Evolutionary conservation across 35 echinoderm and acorn worm species (phyloP), one percentile per base, ranked within the genome.

Genomic region (Acanthaster planci): DNA sequence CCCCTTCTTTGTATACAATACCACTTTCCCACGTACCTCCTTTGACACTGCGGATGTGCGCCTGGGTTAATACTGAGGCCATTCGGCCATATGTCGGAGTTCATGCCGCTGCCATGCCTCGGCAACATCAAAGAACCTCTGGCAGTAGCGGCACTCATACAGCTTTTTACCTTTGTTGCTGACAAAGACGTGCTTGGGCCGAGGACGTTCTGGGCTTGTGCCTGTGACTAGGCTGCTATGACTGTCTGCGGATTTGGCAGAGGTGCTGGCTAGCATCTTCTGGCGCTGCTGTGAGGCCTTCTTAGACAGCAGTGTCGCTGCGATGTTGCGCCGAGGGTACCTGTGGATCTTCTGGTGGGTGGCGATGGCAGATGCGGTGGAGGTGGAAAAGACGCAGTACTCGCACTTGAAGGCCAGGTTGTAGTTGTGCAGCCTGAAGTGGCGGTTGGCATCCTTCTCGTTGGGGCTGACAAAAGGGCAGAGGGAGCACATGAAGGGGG

Each of bases 351-450:
- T 81, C 2, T 78, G 56, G 54, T 92, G 90, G 53, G 83, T 86
- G 21, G 90, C 81, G 47, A 92, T 38, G 15, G 83, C 84, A 15
- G 90, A 86, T 0, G 84, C 77, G n/a, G 84, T 92, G 14, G 90
- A 37, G 0, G 84, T 80, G 1, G 93, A 95, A 59, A 91, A 95
- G 56, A 95, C 81, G 40, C 93, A 95, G 35, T 87, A 76, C 58
- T 89, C 80, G 72, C 93, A 95, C 56, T 95, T 91, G 80, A 91
- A 91, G 42, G 86, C 57, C 79, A 84, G 86, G 22, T 86, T 78
- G 80, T 95, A 90, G 37, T 90, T 95, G 39, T 95, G 93, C 42
- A 91, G 93, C 29, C 87, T 84, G 39, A 91, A 67, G 77, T 95
- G 93, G 39, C 85, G 57, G 51, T 83, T 42, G 12, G 88, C 93